Evolutionary conservation across 2,797 vertebrate genomes (phyloP).

Genomic region (Falco rusticolus): DNA sequence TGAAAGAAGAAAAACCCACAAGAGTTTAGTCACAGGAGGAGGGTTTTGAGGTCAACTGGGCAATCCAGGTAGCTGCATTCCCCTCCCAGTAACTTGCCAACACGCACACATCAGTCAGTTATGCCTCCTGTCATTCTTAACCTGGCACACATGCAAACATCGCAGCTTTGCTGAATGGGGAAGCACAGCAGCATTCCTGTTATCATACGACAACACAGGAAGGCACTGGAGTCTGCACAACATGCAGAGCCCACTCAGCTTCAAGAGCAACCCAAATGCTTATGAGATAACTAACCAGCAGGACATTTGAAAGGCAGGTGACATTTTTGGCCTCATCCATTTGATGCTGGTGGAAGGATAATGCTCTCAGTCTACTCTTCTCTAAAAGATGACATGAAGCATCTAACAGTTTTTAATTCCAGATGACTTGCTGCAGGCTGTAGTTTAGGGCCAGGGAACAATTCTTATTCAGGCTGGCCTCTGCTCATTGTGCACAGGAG

Average conservation of each 20-base stretch:
- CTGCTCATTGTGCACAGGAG: neutral
- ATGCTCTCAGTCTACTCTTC: neutral
- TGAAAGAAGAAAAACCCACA: conserved; percentile 58
- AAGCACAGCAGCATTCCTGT: neutral
- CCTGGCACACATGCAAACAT: neutral
- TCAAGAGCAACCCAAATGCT: neutral
- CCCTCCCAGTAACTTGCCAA: neutral
- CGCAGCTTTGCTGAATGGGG: neutral
- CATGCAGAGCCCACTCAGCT: neutral
- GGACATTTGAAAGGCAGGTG: neutral
- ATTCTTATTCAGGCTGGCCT: neutral
- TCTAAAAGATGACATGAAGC: neutral
- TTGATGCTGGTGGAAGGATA: neutral
- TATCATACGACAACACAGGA: accelerated
- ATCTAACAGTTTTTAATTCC: neutral
- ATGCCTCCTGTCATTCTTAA: neutral
- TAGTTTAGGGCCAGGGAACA: neutral
- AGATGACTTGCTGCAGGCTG: neutral
- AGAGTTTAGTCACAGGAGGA: neutral
- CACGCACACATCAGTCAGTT: neutral
- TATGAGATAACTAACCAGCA: neutral
- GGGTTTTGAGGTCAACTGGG: neutral
- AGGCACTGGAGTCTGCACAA: neutral
- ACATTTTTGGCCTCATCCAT: neutral
- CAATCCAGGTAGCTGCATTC: neutral